Evolutionary conservation across 1,140 invertebrate genomes (phyloP).

Genomic region (Ostrea edulis): DNA sequence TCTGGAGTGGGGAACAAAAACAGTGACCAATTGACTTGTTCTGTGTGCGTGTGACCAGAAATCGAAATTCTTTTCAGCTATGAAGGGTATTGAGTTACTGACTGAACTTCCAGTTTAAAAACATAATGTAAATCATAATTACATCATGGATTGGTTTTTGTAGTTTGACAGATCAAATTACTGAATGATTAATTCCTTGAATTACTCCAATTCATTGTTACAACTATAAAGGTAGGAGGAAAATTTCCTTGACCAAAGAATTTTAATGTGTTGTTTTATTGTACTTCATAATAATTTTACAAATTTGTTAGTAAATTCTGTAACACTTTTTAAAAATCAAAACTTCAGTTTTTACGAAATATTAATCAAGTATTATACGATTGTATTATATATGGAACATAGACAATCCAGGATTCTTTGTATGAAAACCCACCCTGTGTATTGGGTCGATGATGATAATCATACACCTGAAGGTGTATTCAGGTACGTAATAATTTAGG

Average conservation of each 20-base stretch:
- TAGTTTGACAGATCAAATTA: slow-evolving; percentile 10
- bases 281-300: too few relatives aligned
- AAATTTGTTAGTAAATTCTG: too few relatives aligned
- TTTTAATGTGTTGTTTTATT: too few relatives aligned
- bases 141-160: not conserved
- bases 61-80: slow-evolving; percentile 35
- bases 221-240: too few relatives aligned
- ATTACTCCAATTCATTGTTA: not conserved
- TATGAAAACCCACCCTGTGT: too few relatives aligned
- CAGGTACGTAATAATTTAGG: not conserved
- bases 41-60: not conserved
- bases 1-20: not conserved
- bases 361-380: too few relatives aligned
- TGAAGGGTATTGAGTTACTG: slow-evolving; percentile 21
- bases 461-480: not conserved
- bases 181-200: not conserved
- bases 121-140: slow-evolving; percentile 36
- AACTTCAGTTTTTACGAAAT: too few relatives aligned
- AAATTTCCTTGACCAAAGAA: too few relatives aligned
- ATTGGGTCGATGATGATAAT: not conserved
- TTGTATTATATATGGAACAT: too few relatives aligned
- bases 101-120: slow-evolving; percentile 4
- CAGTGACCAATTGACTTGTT: slow-evolving; percentile 11
- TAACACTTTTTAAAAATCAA: too few relatives aligned
- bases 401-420: too few relatives aligned